A percentile compares a stretch with the other conserved stretches of the same genome.
Conservation (phyloP, 2,888 invertebrate genomes). For the Choreutis nemorana region DNA sequence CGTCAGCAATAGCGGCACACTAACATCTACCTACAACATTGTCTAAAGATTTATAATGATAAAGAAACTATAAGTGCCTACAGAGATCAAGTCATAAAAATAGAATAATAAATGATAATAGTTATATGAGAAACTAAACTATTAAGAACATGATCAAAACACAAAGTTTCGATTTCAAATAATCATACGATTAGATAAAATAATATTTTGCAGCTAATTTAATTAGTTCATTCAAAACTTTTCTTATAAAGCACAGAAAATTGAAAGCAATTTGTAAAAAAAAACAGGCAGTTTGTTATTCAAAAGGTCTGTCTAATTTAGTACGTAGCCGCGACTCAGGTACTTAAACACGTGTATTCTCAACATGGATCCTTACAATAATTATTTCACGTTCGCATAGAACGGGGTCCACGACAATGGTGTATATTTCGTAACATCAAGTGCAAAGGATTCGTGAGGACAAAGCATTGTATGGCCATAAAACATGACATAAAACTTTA, state of each 20-base stretch:
- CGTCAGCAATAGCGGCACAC: conserved; percentile 23
- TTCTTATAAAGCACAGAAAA: not conserved
- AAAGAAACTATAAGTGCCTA: too few relatives aligned
- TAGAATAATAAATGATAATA: too few relatives aligned
- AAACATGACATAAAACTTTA: conserved; percentile 9
- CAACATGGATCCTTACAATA: conserved; percentile 6
- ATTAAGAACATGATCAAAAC: too few relatives aligned
- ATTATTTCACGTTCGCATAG: conserved; percentile 24
- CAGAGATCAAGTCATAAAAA: too few relatives aligned
- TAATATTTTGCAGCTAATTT: too few relatives aligned
- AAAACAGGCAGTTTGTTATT: too few relatives aligned
- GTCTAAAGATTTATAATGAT: too few relatives aligned
- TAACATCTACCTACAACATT: too few relatives aligned
- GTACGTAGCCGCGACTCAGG: not conserved
- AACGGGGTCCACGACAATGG: conserved; percentile 36
- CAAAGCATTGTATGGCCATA: conserved; percentile 14
- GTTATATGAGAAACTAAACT: too few relatives aligned
- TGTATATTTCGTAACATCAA: conserved; percentile 29
- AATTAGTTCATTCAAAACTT: not conserved
- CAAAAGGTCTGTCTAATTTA: too few relatives aligned
- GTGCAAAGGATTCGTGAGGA: conserved; percentile 23
- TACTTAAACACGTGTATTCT: not conserved
- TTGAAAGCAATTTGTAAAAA: not conserved
- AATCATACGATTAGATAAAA: too few relatives aligned
- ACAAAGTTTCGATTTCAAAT: too few relatives aligned